Conservation (phyloP, 2,113 vertebrate species). For the Agelaius phoeniceus region DNA sequence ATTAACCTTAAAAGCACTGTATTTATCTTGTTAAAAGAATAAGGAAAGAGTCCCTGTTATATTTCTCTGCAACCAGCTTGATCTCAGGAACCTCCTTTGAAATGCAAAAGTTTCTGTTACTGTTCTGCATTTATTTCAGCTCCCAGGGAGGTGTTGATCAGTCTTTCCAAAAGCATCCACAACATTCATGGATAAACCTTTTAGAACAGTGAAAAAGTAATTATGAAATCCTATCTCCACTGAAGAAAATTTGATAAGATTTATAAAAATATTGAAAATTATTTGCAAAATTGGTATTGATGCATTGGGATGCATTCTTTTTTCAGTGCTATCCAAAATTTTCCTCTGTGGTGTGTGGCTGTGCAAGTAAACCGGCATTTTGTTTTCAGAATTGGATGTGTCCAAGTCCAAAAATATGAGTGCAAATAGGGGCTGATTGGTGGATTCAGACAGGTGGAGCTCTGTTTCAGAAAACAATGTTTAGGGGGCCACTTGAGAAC, state of each 20-base stretch:
- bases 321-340: neutral
- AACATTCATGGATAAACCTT: neutral
- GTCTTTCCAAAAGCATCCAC: rapidly evolving
- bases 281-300: no score
- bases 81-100: neutral
- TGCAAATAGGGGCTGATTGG: neutral
- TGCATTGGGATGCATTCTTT: neutral
- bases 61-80: neutral
- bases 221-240: neutral
- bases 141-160: neutral
- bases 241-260: neutral
- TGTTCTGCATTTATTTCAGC: neutral
- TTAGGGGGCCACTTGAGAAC: neutral
- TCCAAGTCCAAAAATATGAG: neutral
- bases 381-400: neutral
- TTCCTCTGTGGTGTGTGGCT: neutral
- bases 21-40: neutral
- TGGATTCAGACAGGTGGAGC: neutral
- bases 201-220: neutral
- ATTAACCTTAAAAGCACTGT: neutral
- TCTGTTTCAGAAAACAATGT: neutral
- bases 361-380: neutral
- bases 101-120: neutral
- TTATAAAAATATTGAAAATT: no score
- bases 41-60: neutral